Conservation (phyloP, 2,888 invertebrate species). For the Stomorhina lunata region DNA sequence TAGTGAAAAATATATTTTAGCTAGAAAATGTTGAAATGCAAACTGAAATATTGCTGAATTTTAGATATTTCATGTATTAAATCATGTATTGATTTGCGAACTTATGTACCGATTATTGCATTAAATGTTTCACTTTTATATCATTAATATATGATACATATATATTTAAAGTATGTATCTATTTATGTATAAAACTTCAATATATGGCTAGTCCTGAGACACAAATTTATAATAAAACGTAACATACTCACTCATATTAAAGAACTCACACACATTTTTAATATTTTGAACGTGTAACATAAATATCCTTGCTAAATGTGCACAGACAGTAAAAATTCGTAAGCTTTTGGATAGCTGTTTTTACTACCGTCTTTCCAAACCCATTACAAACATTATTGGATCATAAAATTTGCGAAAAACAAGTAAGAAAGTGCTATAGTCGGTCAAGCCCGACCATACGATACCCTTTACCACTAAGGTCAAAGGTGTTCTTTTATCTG, state of each 20-base stretch:
- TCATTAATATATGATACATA: no score
- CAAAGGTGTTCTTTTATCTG: no score
- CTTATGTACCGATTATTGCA: slow-evolving; percentile 65
- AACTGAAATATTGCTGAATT: no score
- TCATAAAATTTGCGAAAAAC: slow-evolving; percentile 7
- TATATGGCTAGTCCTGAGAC: background rate
- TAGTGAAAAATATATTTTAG: no score
- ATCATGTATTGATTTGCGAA: slow-evolving; percentile 64
- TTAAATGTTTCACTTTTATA: slow-evolving; percentile 22
- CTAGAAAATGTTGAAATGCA: no score
- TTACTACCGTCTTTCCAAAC: background rate
- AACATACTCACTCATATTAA: no score
- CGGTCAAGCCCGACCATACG: no score
- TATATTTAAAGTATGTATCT: no score
- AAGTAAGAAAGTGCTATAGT: no score
- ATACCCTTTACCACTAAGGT: no score
- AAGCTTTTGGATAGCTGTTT: background rate
- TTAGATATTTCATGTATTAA: no score
- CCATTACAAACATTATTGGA: background rate
- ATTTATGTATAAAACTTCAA: slow-evolving; percentile 1
- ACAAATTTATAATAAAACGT: no score
- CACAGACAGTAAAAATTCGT: background rate
- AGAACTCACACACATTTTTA: background rate
- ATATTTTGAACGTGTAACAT: slow-evolving; percentile 18
- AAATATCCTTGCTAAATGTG: background rate